Evolutionary conservation across 2,113 vertebrate genomes (phyloP).

Genomic region (Cavia aperea): DNA sequence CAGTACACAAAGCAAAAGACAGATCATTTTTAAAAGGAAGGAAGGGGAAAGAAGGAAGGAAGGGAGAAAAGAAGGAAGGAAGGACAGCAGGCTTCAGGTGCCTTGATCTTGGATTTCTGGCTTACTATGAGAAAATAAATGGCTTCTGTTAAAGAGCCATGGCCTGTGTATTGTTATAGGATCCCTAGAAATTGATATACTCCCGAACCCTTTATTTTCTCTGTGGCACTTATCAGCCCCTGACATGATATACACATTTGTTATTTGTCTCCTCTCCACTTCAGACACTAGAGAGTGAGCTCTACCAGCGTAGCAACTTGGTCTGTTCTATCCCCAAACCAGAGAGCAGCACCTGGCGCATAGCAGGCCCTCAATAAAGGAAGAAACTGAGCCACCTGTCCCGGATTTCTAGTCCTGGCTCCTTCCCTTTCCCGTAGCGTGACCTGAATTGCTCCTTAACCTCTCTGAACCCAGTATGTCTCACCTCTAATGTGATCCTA

Average conservation of each 20-base stretch:
- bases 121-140: neutral
- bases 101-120: neutral
- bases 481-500: neutral
- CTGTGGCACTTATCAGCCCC: neutral
- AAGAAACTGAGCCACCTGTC: neutral
- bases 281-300: neutral
- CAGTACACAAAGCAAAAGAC: neutral
- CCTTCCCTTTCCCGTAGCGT: neutral
- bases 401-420: neutral
- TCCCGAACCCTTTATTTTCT: neutral
- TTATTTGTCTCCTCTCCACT: too few species aligned
- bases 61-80: neutral
- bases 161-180: too few species aligned
- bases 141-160: neutral
- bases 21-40: neutral
- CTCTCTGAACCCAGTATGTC: neutral
- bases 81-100: neutral
- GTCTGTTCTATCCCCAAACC: neutral
- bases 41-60: too few species aligned
- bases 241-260: too few species aligned
- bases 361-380: neutral
- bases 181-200: neutral
- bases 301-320: accelerated
- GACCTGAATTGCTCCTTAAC: neutral
- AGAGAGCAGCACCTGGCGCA: neutral